phyloP scores from a whole-genome alignment of 2,113 vertebrate species.

The Mellivora capensis region DNA sequence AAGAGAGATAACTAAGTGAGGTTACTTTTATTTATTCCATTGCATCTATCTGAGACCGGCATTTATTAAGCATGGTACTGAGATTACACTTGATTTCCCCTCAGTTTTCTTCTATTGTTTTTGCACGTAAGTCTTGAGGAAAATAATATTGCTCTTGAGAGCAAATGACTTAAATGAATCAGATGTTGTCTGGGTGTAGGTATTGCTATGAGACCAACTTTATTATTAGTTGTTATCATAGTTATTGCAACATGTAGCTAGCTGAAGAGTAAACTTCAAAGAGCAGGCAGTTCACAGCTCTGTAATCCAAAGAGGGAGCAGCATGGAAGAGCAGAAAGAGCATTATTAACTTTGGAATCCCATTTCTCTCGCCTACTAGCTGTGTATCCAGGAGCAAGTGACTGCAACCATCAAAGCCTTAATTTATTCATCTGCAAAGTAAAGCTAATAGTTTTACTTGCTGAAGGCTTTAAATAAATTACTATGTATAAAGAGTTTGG shows the following conservation, averaged over 20 bases:
- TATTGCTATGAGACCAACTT: conserved; percentile 40
- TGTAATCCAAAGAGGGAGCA: background rate
- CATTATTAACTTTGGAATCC: background rate
- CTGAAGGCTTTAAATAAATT: conserved; percentile 60
- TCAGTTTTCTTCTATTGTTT: conserved; percentile 65
- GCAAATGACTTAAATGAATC: conserved; percentile 58
- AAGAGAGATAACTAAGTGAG: background rate
- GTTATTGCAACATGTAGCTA: background rate
- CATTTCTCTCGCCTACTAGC: background rate
- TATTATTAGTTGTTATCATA: conserved; percentile 40
- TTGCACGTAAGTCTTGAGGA: conserved; percentile 31
- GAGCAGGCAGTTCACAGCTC: background rate
- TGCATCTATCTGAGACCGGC: conserved; percentile 6
- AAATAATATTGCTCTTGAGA: conserved; percentile 53
- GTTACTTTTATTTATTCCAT: conserved; percentile 36
- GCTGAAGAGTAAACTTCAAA: conserved; percentile 20
- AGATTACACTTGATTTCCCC: conserved; percentile 67
- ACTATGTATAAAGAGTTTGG: background rate
- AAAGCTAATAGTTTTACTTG: conserved; percentile 54
- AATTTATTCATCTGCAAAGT: conserved; percentile 51
- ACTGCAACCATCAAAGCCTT: conserved; percentile 24
- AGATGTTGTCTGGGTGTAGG: conserved; percentile 40
- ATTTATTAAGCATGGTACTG: conserved; percentile 55
- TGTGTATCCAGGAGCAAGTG: conserved; percentile 18
- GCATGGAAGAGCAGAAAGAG: background rate